Evolutionary conservation across 2,113 vertebrate genomes (phyloP), one percentile per base, ranked within the genome.

Genomic region (Cricetomys ansorgei): DNA sequence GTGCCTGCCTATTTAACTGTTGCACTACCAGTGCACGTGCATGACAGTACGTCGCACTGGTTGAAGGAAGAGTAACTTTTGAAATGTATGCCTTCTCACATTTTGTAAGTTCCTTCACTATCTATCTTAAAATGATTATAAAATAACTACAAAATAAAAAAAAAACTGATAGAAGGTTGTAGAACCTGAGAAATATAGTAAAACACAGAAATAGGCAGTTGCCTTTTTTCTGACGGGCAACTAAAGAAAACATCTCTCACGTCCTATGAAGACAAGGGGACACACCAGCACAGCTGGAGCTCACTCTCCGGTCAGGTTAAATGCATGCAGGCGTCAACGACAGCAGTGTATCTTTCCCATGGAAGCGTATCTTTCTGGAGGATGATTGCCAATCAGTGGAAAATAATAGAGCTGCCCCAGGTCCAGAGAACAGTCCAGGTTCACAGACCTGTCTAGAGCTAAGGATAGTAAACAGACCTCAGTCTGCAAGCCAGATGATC

Each of bases 381-480:
- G 40, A 45, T 62, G 83, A 57, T 16, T 67, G 69, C 16, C 48
- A 27, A 34, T 70, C 45, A n/a, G 0, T 8, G 25, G 29, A 15
- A 45, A 90, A 80, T 88, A 48, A 79, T 11, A 77, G 17, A 29
- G 50, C 48, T 29, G 65, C 59, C 12, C 29, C 23, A 29, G 40
- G 21, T 64, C 79, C 83, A 96, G 81, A 85, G 57, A 65, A 21
- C 48, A 95, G 45, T 55, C 76, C 37, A n/a, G 75, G 40, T 69
- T 79, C 64, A 72, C 57, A 77, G 62, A 40, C 55, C 70, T 88
- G 45, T 31, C 84, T 93, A 77, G 59, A 16, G n/a, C 50, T 69
- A 43, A 90, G 31, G 2, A 69, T 40, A 92, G 55, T 81, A 93
- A 96, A 94, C 83, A 95, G n/a, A 72, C 4, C 15, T 89, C 34